Evolutionary conservation across 1,140 invertebrate genomes (phyloP).

Genomic region (Calephelis virginiensis): DNA sequence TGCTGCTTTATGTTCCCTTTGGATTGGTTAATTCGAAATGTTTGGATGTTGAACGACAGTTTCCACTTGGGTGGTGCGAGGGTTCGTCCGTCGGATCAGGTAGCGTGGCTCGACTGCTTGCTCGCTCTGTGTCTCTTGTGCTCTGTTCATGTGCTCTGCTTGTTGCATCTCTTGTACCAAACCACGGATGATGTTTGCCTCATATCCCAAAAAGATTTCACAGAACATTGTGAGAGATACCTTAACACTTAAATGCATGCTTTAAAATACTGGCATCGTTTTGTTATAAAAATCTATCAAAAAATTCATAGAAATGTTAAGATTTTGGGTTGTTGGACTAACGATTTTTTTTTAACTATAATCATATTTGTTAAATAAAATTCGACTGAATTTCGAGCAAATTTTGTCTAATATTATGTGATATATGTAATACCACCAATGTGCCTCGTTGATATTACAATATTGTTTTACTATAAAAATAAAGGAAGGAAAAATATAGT

Average conservation of each 20-base stretch:
- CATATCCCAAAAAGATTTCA: constrained; percentile 48
- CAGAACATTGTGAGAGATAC: constrained; percentile 51
- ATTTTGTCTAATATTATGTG: too few species aligned
- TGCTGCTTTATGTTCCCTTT: constrained; percentile 68
- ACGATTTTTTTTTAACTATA: not conserved
- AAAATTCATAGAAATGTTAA: too few species aligned
- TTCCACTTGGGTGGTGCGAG: constrained; percentile 71
- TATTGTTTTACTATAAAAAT: too few species aligned
- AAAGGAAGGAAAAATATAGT: too few species aligned
- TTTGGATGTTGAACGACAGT: constrained; percentile 62
- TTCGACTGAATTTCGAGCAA: too few species aligned
- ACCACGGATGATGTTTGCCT: constrained; percentile 38
- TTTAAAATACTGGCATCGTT: not conserved
- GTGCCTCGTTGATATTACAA: too few species aligned
- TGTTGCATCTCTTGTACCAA: constrained; percentile 72
- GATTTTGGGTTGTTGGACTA: not conserved
- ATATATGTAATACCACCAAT: too few species aligned
- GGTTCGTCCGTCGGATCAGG: constrained; percentile 73
- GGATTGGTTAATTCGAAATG: constrained; percentile 51
- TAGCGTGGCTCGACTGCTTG: constrained; percentile 78
- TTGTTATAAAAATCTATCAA: too few species aligned
- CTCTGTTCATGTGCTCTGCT: constrained; percentile 76
- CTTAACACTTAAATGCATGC: constrained; percentile 30
- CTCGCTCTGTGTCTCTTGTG: constrained; percentile 76
- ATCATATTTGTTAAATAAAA: not conserved